These are phyloP conservation scores for Neoarius graeffei DNA, from an alignment of 2,113 vertebrate genomes.

Conservation along the genomic window DNA sequence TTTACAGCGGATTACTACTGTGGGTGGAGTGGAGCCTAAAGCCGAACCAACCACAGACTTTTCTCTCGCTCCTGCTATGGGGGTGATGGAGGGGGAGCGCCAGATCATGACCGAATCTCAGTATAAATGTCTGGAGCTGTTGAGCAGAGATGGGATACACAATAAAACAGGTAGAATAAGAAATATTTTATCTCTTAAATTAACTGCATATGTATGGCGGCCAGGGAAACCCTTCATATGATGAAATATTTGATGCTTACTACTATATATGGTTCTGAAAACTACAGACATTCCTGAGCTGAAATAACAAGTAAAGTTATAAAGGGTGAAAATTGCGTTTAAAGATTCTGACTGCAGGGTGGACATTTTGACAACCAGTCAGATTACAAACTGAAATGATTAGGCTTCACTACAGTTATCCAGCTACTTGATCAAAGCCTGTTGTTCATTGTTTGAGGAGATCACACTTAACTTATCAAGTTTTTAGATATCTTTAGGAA, in stretches of 20 bases:
- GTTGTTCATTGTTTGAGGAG: not conserved
- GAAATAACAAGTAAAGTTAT: not conserved
- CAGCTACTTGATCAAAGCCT: not conserved
- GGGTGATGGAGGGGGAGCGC: conserved; percentile 49
- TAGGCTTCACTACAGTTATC: not conserved
- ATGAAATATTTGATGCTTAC: not conserved
- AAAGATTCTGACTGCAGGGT: not conserved
- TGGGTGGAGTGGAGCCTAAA: conserved; percentile 54
- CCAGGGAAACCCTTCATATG: not conserved
- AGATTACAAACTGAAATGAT: not conserved
- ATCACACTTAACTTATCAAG: not conserved
- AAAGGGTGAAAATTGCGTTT: not conserved
- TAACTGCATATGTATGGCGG: not conserved
- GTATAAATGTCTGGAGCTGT: conserved; percentile 66
- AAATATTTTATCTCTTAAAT: not conserved
- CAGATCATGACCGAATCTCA: conserved; percentile 60
- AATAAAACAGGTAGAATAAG: conserved; percentile 71
- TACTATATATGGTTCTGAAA: not conserved
- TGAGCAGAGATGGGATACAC: conserved; percentile 56
- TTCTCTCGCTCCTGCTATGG: conserved; percentile 57
- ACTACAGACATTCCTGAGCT: not conserved
- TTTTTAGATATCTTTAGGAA: not conserved
- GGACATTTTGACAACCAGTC: not conserved
- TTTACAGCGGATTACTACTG: conserved; percentile 62
- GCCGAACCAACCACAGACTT: conserved; percentile 50